phyloP scores from a whole-genome alignment of 2,888 invertebrate species.

The Acanthosepion esculentum region DNA sequence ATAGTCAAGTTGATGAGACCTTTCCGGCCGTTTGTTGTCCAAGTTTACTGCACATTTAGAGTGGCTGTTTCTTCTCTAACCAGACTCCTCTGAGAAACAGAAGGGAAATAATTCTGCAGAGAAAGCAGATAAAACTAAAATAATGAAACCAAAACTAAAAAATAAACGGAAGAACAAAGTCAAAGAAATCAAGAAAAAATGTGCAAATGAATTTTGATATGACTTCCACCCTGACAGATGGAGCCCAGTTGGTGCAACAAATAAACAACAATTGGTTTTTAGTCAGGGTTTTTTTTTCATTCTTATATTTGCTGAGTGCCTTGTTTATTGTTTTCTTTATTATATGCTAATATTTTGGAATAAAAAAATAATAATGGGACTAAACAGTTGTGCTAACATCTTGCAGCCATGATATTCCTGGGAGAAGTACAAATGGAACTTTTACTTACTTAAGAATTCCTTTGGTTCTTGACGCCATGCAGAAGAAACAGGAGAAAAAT shows the following conservation, averaged over 20 bases:
- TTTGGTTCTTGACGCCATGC: neutral
- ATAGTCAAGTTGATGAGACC: neutral
- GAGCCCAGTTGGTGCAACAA: neutral
- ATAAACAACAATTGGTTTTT: neutral
- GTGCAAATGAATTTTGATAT: neutral
- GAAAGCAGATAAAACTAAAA: neutral
- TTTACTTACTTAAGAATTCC: neutral
- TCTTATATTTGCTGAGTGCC: neutral
- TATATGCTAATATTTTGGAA: neutral
- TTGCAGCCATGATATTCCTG: neutral
- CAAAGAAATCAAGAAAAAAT: neutral
- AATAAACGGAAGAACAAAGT: neutral
- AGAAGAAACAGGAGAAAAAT: too few relatives aligned
- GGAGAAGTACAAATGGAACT: neutral
- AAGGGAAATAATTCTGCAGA: neutral
- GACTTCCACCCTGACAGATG: conserved; percentile 15
- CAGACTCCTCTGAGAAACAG: neutral
- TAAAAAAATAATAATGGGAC: neutral
- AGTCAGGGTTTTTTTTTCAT: neutral
- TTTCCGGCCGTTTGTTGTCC: neutral
- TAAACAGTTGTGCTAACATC: conserved; percentile 5
- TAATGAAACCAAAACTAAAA: neutral
- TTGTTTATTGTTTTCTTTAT: neutral
- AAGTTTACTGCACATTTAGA: neutral
- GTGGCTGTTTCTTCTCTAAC: neutral